Conservation (phyloP, 2,797 vertebrate species). For the Morelia viridis region DNA sequence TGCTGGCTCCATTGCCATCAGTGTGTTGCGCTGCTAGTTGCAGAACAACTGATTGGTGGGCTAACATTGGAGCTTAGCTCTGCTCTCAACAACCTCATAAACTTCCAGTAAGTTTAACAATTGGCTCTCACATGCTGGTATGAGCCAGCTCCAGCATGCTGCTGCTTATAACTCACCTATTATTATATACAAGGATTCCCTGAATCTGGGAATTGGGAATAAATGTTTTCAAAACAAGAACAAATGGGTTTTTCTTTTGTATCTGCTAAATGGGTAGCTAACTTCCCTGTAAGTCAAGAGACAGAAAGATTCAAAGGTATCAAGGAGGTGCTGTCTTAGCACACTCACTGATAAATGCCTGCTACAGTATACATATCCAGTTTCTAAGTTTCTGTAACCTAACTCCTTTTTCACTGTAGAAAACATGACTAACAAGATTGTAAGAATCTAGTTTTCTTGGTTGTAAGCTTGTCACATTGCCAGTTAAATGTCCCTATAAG, state of each 20-base stretch:
- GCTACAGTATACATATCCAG: neutral
- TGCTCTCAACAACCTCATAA: neutral
- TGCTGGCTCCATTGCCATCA: neutral
- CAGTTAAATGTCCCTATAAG: neutral
- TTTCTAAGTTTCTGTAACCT: neutral
- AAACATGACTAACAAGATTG: neutral
- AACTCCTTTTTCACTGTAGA: neutral
- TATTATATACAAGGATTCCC: neutral
- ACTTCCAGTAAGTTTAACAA: neutral
- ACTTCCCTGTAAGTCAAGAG: neutral
- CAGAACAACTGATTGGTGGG: neutral
- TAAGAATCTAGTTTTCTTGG: neutral
- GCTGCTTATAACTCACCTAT: neutral
- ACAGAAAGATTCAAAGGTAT: neutral
- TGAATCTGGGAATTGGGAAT: neutral
- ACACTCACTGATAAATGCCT: neutral
- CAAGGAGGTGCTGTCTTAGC: neutral
- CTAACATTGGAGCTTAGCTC: neutral
- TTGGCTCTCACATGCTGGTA: neutral
- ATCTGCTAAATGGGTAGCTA: neutral
- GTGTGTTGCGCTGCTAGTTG: neutral
- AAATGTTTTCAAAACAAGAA: neutral
- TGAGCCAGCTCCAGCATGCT: neutral
- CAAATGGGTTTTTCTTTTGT: neutral
- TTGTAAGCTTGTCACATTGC: neutral